phyloP scores from a whole-genome alignment of 2,888 invertebrate species.

The Drosophila monieri region DNA sequence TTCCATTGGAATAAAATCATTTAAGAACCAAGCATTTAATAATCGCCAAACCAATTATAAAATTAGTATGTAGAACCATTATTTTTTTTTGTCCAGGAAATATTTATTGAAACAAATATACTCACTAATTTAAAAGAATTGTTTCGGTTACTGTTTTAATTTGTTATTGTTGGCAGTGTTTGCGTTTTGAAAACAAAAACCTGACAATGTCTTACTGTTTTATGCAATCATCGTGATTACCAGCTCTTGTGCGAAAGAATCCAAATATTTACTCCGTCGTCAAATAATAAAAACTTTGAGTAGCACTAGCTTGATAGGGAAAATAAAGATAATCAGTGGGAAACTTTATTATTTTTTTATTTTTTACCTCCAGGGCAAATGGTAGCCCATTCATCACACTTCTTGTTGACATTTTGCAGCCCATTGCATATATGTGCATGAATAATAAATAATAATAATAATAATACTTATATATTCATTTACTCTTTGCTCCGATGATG shows the following conservation, averaged over 20 bases:
- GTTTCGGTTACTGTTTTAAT: too few species aligned
- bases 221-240: constrained; percentile 5
- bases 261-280: neutral
- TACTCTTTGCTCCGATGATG: neutral
- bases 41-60: constrained; percentile 10
- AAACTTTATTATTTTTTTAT: neutral
- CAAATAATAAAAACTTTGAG: neutral
- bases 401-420: neutral
- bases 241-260: neutral
- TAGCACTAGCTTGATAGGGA: neutral
- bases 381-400: neutral
- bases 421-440: neutral
- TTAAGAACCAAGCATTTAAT: neutral
- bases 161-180: too few species aligned
- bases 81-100: constrained; percentile 4
- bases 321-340: neutral
- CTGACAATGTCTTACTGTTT: neutral
- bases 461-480: neutral
- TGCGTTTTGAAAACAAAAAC: too few species aligned
- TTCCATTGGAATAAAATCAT: neutral
- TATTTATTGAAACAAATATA: constrained; percentile 18
- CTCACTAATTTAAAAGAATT: constrained; percentile 4
- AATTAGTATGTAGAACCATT: neutral
- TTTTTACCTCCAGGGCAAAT: neutral
- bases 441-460: neutral